Base-by-base conservation (phyloP, 2,888 invertebrate species). In the Conistra vaccinii region DNA sequence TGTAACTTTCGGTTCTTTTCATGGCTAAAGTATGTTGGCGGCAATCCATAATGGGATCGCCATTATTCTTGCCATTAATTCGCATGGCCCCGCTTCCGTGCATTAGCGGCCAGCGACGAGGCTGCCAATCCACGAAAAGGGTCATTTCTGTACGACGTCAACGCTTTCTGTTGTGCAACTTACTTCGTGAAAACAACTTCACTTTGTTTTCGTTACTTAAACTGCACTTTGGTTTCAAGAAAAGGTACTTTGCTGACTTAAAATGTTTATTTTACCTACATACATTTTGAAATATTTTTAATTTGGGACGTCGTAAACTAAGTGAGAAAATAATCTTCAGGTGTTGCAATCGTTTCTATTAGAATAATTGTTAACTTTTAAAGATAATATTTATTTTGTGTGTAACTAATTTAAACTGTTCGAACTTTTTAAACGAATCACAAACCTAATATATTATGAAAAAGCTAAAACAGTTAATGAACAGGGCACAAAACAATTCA, bases 11-110 rank as follows among this genome's bases (percentile, higher is more conserved):
- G 96, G 96, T 96, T 96, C 96, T 96, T 96, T 96, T 96, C 96
- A 96, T 96, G 94, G 93, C 95, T 96, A 96, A 96, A 96, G 96
- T 96, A 96, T 96, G 96, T 96, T 96, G 96, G 96, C 96, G 96
- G 96, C 96, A 96, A 96, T 96, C 96, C 96, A 96, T 96, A 96
- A 96, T 96, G 96, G 96, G 95, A 95, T 96, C 94, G 95, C 96
- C 96, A 96, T 96, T 96, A 96, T 96, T 96, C 96, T 96, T 96
- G 94, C 96, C 96, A 96, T 96, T 96, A 96, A 96, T 96, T 96
- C 96, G 94, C 94, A 93, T 95, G 93, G 95, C 95, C 93, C 94
- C 92, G 94, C 96, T 96, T 96, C 96, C 96, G 95, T 96, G 96
- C 96, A 96, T 96, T 96, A 96, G 96, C 93, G 95, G 94, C 90